Conservation (phyloP, 2,888 invertebrate genomes). For the Neoaliturus tenellus region DNA sequence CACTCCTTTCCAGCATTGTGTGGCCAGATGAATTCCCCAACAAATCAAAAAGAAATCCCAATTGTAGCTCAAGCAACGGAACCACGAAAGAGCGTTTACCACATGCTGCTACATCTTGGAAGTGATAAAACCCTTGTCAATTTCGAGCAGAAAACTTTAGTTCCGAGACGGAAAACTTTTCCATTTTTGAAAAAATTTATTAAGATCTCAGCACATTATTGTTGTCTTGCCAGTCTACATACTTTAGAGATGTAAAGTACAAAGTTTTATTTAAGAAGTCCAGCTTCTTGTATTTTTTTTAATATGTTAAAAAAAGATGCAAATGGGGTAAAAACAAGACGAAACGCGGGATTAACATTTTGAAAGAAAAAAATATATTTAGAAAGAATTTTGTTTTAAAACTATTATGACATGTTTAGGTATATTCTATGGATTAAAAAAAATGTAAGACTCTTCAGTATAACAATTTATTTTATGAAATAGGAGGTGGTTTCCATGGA, state of each 20-base stretch:
- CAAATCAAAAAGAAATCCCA: too few species aligned
- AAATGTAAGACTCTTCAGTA: background rate
- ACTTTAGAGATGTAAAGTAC: conserved; percentile 10
- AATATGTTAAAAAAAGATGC: conserved; percentile 19
- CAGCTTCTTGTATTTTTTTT: conserved; percentile 21
- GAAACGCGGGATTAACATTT: conserved; percentile 24
- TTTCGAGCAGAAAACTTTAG: conserved; percentile 32
- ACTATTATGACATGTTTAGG: conserved; percentile 8
- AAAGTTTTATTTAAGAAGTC: conserved; percentile 36
- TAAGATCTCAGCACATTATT: conserved; percentile 17
- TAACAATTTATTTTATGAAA: conserved; percentile 26
- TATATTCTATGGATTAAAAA: conserved; percentile 37
- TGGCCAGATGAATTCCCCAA: too few species aligned
- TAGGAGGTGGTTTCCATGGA: conserved; percentile 37
- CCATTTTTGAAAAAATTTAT: conserved; percentile 25
- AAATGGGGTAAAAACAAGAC: conserved; percentile 40
- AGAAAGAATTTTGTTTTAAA: conserved; percentile 3
- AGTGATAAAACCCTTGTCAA: conserved; percentile 12
- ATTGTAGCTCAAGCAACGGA: too few species aligned
- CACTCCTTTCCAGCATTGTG: too few species aligned
- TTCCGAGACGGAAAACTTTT: conserved; percentile 4
- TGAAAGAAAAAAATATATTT: conserved; percentile 7
- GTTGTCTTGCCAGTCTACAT: conserved; percentile 17
- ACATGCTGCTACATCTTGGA: too few species aligned
- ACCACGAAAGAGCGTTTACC: too few species aligned